Evolutionary conservation across 2,888 invertebrate species (phyloP), one percentile per base, ranked within the genome.

Genomic region (Timandra comae): DNA sequence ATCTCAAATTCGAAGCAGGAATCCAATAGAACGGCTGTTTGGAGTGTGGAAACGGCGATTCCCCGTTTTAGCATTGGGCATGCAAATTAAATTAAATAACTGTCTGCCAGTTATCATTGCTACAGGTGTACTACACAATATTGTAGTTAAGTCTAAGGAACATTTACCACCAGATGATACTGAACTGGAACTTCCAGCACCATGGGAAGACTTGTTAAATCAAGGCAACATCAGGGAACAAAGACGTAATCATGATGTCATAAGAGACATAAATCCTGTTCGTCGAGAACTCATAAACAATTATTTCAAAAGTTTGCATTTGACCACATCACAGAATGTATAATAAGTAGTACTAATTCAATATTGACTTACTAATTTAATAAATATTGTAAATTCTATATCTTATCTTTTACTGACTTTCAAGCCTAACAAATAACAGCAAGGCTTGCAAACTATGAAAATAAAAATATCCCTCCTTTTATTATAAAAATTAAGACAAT

Each of bases 111-210:
- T 43, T 23, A 39, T 43, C 12, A 26, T 44, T 7, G 41, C 44
- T 10, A 38, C 44, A 27, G 38, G 28, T 16, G 41, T 44, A 3
- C 19, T 44, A 7, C 36, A 41, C 25, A 41, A 44, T 20, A 44
- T 44, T 4, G 11, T 41, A 3, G 22, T 24, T 19, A 8, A 7
- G 1, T 12, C 8, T 24, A 24, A 30, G 26, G 38, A 41, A 32
- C 22, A 27, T 7, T 19, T 30, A 1, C 41, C 44, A 6, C 29
- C 30, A 16, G 38, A 44, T 30, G 44, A 44, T 22, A 38, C 34
- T 16, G 35, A 27, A n/a, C 9, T 43, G 3, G 25, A 30, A 7
- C 28, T 44, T 7, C 36, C 44, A 22, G 34, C 32, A 5, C 32
- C 41, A 10, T 40, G 40, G 39, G 30, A 33, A 8, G 19, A 27